Evolutionary conservation across 2,113 vertebrate genomes (phyloP).

Genomic region (Python bivittatus): DNA sequence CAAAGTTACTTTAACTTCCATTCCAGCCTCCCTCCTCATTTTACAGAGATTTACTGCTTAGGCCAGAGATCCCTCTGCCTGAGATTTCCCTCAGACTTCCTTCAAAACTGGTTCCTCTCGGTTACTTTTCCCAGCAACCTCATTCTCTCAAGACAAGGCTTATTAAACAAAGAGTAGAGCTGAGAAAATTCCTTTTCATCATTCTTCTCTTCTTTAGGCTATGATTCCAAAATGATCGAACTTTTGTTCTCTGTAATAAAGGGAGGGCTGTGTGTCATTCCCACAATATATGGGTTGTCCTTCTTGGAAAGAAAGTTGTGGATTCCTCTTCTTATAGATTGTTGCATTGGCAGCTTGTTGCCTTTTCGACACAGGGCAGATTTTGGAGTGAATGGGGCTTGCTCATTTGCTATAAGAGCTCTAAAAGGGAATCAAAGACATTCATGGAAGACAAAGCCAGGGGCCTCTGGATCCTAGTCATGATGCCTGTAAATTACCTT

Average conservation of each 20-base stretch:
- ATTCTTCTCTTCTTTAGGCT: background rate
- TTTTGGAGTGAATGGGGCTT: background rate
- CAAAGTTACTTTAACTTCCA: background rate
- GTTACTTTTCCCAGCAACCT: background rate
- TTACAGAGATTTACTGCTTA: background rate
- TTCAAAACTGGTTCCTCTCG: background rate
- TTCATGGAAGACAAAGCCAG: background rate
- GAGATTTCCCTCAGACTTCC: background rate
- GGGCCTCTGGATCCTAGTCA: background rate
- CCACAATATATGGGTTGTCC: background rate
- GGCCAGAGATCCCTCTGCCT: background rate
- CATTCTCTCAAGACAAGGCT: background rate
- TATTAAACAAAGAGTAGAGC: background rate
- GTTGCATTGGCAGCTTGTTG: background rate
- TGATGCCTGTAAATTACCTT: background rate
- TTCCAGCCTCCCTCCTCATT: background rate
- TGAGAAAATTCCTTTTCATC: background rate
- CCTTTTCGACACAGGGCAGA: background rate
- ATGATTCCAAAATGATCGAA: background rate
- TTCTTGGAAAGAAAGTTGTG: background rate
- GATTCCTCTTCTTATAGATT: background rate
- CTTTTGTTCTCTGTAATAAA: background rate
- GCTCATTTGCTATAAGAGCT: background rate
- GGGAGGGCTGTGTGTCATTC: background rate
- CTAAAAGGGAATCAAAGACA: background rate